phyloP scores from a whole-genome alignment of 2,113 vertebrate species.

The Seriola quinqueradiata region DNA sequence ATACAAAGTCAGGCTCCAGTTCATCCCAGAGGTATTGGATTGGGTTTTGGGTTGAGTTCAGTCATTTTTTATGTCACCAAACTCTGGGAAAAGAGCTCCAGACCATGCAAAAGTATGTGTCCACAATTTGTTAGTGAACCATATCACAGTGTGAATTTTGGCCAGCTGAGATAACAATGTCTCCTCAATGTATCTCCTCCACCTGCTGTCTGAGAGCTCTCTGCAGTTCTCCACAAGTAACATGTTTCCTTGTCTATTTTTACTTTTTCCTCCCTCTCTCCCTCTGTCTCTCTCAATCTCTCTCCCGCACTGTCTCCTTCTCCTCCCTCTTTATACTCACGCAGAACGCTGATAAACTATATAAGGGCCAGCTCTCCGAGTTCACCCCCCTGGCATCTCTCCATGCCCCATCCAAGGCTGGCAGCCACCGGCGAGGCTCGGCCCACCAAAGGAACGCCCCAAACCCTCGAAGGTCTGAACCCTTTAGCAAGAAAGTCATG shows the following conservation, averaged over 20 bases:
- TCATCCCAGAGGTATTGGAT: too few species aligned
- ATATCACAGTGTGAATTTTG: not conserved
- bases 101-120: not conserved
- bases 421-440: conserved; percentile 77
- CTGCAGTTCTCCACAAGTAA: not conserved
- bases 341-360: conserved; percentile 87
- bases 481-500: conserved; percentile 86
- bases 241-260: fast-evolving
- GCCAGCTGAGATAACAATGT: conserved; percentile 48
- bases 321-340: not conserved
- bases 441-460: conserved; percentile 75
- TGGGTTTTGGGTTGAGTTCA: too few species aligned
- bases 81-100: too few species aligned
- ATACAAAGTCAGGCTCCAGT: too few species aligned
- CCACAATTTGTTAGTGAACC: not conserved
- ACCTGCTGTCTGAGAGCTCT: not conserved
- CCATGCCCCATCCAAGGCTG: conserved; percentile 75
- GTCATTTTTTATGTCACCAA: too few species aligned
- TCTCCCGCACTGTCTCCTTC: not conserved
- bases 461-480: conserved; percentile 84
- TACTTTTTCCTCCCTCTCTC: not conserved
- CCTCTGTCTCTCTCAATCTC: too few species aligned
- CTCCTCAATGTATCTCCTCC: conserved; percentile 18
- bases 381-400: conserved; percentile 88
- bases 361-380: conserved; percentile 86